These are phyloP conservation scores for Ectropis grisescens DNA, from an alignment of 1,140 invertebrate genomes.

Conservation along the genomic window DNA sequence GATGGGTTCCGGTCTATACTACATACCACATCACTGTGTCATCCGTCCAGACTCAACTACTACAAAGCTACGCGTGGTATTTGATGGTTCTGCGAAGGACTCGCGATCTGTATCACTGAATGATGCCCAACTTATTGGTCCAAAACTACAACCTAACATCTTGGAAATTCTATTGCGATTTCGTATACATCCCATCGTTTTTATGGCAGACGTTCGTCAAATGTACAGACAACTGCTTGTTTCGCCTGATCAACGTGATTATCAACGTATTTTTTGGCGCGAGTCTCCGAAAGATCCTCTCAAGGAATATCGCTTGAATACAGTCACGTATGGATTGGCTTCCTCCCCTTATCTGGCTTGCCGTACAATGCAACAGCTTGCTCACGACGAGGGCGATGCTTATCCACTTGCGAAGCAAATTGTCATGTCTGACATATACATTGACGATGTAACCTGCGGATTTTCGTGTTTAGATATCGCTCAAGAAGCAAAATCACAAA, in stretches of 20 bases:
- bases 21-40: conserved; percentile 59
- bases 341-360: no score
- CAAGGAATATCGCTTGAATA: conserved; percentile 31
- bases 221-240: conserved; percentile 55
- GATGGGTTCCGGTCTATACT: conserved; percentile 17
- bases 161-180: conserved; percentile 41
- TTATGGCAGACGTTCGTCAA: conserved; percentile 45
- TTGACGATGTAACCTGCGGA: no score
- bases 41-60: conserved; percentile 26
- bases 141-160: conserved; percentile 35
- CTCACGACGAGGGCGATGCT: no score
- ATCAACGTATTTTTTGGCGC: conserved; percentile 58
- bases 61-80: conserved; percentile 37
- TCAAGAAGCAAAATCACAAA: no score
- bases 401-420: no score
- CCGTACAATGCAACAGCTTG: no score
- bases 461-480: no score
- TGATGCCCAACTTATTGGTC: conserved; percentile 34
- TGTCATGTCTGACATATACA: no score
- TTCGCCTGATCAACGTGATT: conserved; percentile 21
- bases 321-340: conserved; percentile 52
- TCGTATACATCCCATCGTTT: conserved; percentile 26
- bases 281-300: conserved; percentile 13
- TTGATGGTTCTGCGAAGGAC: conserved; percentile 34
- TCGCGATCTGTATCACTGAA: conserved; percentile 35